Evolutionary conservation across 23 tunicate species (phyloP).

Genomic region (Botrylloides violaceus): DNA sequence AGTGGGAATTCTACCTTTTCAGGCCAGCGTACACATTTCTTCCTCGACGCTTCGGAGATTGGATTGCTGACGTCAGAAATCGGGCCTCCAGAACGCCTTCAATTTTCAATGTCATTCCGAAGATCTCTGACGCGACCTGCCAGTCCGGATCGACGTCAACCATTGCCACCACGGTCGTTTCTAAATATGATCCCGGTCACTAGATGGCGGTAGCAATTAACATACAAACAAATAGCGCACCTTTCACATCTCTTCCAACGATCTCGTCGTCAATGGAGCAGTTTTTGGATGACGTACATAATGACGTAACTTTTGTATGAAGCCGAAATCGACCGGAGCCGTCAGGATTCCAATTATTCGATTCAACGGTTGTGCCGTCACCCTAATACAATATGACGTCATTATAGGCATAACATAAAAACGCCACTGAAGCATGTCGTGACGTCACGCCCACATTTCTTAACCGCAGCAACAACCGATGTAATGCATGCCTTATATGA

Average conservation of each 20-base stretch:
- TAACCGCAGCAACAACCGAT: no score
- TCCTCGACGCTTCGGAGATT: slow-evolving; percentile 8
- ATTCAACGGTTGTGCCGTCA: not conserved
- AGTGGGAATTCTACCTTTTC: slow-evolving; percentile 11
- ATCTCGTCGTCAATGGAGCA: slow-evolving; percentile 4
- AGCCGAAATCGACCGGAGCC: slow-evolving; percentile 9
- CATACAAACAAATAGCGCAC: not conserved
- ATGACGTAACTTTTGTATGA: slow-evolving; percentile 3
- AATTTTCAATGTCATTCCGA: slow-evolving; percentile 11
- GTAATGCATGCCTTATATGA: no score
- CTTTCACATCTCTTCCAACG: slow-evolving; percentile 9
- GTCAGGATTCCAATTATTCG: slow-evolving; percentile 22
- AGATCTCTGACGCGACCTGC: slow-evolving; percentile 17
- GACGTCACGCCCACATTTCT: no score
- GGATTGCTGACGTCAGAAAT: slow-evolving; percentile 9
- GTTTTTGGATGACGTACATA: not conserved
- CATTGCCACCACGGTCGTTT: slow-evolving; percentile 5
- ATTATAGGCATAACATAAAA: not conserved
- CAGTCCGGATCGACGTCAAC: slow-evolving; percentile 17
- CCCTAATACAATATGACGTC: not conserved
- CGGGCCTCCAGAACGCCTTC: slow-evolving; percentile 13
- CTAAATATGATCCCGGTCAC: not conserved
- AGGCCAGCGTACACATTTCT: not conserved
- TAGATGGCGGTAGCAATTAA: not conserved
- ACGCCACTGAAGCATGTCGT: not conserved